Conservation (phyloP, 1,140 invertebrate species). For the Apolygus lucorum region DNA sequence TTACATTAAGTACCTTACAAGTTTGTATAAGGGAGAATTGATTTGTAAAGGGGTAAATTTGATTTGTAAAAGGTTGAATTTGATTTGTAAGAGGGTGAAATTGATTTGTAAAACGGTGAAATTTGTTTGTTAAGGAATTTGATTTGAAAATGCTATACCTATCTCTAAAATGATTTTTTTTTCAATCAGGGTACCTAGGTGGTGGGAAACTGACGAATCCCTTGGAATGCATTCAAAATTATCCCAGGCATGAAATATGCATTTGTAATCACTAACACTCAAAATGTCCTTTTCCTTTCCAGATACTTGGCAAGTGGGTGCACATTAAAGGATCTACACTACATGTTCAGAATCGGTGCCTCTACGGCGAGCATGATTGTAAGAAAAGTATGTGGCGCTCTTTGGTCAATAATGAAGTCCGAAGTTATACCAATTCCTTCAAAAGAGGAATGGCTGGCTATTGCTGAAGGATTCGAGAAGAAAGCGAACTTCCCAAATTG, state of each 20-base stretch:
- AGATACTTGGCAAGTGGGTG: background rate
- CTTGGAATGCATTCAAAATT: too few species aligned
- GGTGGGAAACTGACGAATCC: too few species aligned
- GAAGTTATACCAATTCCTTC: background rate
- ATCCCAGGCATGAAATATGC: too few species aligned
- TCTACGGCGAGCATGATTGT: background rate
- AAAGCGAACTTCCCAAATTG: conserved; percentile 42
- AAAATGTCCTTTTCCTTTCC: background rate
- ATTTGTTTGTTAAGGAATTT: too few species aligned
- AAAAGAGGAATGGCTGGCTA: background rate
- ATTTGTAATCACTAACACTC: background rate
- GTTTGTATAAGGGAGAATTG: background rate
- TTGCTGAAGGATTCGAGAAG: conserved; percentile 6
- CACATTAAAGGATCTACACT: background rate
- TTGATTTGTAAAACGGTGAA: too few species aligned
- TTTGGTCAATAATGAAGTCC: background rate
- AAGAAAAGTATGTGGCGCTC: background rate
- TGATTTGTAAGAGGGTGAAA: background rate
- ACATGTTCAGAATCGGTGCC: background rate
- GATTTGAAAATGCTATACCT: too few species aligned
- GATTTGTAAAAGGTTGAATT: too few species aligned
- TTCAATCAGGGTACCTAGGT: too few species aligned
- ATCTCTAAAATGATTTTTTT: too few species aligned
- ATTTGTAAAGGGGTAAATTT: too few species aligned
- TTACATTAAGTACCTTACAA: background rate